Evolutionary conservation across 53 echinoderm and acorn worm genomes (phyloP), one percentile per base, ranked within the genome.

Genomic region (Temnopleurus reevesii): DNA sequence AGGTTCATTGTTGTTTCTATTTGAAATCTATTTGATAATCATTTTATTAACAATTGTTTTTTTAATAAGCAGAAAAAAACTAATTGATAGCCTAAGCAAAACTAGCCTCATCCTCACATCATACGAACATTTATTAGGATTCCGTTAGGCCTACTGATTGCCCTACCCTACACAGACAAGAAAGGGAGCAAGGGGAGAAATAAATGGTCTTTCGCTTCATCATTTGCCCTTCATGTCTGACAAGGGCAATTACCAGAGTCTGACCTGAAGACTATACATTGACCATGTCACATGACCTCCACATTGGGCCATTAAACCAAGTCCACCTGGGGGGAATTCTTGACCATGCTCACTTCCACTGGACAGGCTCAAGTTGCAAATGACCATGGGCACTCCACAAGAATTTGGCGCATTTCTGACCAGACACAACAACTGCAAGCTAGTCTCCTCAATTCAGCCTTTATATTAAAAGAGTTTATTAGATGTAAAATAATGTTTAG

Each of bases 261-360:
- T 71, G 71, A 18, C 41, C 36, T 21, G 23, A 12, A 71, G 71
- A 71, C 71, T 71, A 71, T 5, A 71, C 36, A 36, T 41, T 71
- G 71, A 71, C 71, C 71, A 41, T 71, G 41, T 41, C 41, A 71
- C 71, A 71, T 71, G 71, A 71, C 71, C 71, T 38, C 71, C 71
- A 71, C 71, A 71, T 71, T 71, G 71, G 36, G 21, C 7, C 71
- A 71, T 8, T 71, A 71, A 71, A 71, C 71, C 71, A 71, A 38
- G 71, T 38, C 71, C 71, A 71, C 71, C 71, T 71, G 71, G 41
- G 71, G 38, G 43, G 41, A 38, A 71, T 71, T 71, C 71, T 71
- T 71, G 71, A 71, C 71, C 71, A 71, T 71, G 71, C 36, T 71
- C 23, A 71, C 71, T 71, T 71, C 71, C 71, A 71, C 43, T 71